Conservation (phyloP, 2,113 vertebrate genomes). For the Halcyon malimbica region DNA sequence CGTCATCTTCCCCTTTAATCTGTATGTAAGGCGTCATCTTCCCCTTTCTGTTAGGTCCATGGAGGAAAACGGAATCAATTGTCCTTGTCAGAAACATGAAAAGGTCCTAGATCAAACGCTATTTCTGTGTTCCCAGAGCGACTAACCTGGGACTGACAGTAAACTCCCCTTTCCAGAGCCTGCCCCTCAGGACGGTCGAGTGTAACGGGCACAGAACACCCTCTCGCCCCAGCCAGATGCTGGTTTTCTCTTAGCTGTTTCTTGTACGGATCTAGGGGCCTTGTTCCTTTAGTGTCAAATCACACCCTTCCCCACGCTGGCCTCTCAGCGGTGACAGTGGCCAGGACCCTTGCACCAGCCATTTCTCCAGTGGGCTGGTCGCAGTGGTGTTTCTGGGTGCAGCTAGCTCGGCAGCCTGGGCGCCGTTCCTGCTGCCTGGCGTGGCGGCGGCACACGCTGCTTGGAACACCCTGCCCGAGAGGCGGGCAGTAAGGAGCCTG, state of each 20-base stretch:
- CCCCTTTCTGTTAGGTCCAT: neutral
- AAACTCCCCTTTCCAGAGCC: neutral
- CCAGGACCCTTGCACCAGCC: neutral
- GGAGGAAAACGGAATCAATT: neutral
- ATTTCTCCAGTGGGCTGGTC: fast-evolving
- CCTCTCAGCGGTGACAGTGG: no score
- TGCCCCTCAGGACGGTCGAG: neutral
- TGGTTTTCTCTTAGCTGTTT: no score
- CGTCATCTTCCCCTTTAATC: neutral
- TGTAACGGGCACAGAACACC: fast-evolving
- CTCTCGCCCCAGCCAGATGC: neutral
- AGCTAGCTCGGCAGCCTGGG: neutral
- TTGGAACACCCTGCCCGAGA: no score
- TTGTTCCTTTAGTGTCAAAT: fast-evolving
- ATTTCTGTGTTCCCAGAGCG: neutral
- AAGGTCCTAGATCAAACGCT: no score
- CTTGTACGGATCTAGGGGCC: fast-evolving
- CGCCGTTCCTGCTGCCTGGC: neutral
- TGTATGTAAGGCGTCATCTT: neutral
- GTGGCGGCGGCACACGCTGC: no score
- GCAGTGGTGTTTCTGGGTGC: fast-evolving
- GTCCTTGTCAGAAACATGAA: neutral
- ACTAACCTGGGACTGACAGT: no score
- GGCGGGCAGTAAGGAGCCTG: neutral
- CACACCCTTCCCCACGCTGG: neutral